Percentiles rank a stretch among this genome's conserved stretches.
Conservation (phyloP, 2,113 vertebrate genomes). For the Corythornis vintsioides region DNA sequence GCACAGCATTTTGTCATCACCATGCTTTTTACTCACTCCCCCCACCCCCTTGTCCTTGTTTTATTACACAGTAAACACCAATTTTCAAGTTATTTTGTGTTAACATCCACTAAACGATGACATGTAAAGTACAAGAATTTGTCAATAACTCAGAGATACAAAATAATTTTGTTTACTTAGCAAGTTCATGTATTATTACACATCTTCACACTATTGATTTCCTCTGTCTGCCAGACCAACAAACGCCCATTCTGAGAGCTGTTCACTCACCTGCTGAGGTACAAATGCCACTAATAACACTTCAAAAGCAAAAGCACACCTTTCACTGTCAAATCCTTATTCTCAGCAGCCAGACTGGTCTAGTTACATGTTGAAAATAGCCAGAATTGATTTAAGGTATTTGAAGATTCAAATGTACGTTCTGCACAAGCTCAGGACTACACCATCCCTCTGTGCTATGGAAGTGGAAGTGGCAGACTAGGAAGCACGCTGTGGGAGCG, state of each 20-base stretch:
- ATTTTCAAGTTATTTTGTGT: background rate
- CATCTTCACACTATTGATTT: background rate
- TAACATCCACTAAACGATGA: too few relatives aligned
- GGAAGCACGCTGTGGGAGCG: fast-evolving
- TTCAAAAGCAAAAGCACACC: background rate
- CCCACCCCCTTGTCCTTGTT: background rate
- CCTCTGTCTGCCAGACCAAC: slow-evolving; percentile 28
- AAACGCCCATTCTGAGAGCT: background rate
- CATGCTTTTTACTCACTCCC: background rate
- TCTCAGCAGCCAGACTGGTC: background rate
- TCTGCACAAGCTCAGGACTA: background rate
- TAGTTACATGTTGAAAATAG: fast-evolving
- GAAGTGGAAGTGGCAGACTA: background rate
- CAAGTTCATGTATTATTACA: background rate
- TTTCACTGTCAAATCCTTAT: background rate
- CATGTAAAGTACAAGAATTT: background rate
- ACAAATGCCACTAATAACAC: background rate
- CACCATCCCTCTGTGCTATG: background rate
- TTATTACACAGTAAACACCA: background rate
- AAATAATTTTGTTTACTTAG: slow-evolving; percentile 4
- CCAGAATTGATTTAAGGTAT: background rate
- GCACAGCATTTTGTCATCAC: background rate
- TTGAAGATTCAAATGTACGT: background rate
- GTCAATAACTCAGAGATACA: background rate
- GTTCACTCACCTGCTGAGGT: background rate